phyloP scores from a whole-genome alignment of 2,888 invertebrate genomes.

The Cheilosia grossa region DNA sequence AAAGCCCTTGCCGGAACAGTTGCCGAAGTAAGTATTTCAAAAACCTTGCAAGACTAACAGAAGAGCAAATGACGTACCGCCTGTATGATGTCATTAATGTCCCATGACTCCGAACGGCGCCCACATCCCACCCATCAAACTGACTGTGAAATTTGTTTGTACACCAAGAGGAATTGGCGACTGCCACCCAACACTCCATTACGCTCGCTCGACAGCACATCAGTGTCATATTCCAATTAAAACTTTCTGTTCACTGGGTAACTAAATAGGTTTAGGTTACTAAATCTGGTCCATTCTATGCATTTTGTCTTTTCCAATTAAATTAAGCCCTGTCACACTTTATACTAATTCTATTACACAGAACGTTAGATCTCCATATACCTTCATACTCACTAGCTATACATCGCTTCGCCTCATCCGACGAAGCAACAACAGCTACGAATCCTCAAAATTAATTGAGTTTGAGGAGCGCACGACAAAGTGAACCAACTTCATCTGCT shows the following conservation, averaged over 20 bases:
- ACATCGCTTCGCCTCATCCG: slow-evolving; percentile 34
- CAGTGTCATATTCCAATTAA: slow-evolving; percentile 17
- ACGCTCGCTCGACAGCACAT: not conserved
- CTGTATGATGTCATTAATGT: too few relatives aligned
- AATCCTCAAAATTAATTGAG: slow-evolving; percentile 66
- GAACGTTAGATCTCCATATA: slow-evolving; percentile 29
- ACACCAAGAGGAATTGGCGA: not conserved
- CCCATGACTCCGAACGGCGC: too few relatives aligned
- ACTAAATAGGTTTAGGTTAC: not conserved
- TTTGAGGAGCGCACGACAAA: slow-evolving; percentile 47
- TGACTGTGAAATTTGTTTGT: not conserved
- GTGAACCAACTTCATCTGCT: slow-evolving; percentile 38
- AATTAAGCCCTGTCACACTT: slow-evolving; percentile 62
- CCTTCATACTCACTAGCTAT: not conserved
- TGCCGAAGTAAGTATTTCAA: too few relatives aligned
- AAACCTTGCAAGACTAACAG: too few relatives aligned
- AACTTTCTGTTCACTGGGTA: slow-evolving; percentile 16
- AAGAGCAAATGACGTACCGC: too few relatives aligned
- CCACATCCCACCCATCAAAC: not conserved
- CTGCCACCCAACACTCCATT: not conserved
- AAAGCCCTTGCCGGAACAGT: too few relatives aligned
- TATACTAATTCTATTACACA: slow-evolving; percentile 58
- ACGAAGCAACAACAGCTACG: slow-evolving; percentile 5
- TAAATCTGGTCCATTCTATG: slow-evolving; percentile 9
- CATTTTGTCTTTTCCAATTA: slow-evolving; percentile 46